Evolutionary conservation across 2,113 vertebrate genomes (phyloP).

Genomic region (Saccopteryx bilineata): DNA sequence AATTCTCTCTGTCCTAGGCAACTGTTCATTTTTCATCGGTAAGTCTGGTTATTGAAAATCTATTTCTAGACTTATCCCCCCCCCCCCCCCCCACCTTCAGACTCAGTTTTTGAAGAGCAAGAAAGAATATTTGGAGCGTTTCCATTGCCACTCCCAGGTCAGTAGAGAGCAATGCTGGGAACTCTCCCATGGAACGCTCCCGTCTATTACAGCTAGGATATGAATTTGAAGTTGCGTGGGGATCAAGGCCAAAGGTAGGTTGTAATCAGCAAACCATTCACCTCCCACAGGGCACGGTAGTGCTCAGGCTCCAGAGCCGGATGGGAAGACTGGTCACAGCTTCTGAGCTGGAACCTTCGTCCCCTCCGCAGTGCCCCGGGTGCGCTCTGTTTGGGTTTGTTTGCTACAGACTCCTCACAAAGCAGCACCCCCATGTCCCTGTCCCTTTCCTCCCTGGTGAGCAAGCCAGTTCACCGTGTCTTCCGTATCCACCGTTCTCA

Average conservation of each 20-base stretch:
- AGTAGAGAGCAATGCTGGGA: constrained; percentile 44
- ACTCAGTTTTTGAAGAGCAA: constrained; percentile 73
- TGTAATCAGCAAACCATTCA: neutral
- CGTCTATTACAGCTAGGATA: constrained; percentile 28
- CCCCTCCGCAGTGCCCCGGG: constrained; percentile 38
- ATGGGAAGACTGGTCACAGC: neutral
- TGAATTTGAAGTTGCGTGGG: neutral
- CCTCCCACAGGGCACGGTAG: neutral
- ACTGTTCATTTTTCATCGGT: constrained; percentile 74
- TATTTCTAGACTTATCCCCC: constrained; percentile 73
- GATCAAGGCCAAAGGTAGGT: neutral
- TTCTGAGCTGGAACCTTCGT: constrained; percentile 22
- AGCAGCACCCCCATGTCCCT: neutral
- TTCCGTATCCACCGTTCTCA: constrained; percentile 5
- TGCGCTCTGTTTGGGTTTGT: constrained; percentile 64
- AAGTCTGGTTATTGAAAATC: constrained; percentile 64
- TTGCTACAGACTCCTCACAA: constrained; percentile 48
- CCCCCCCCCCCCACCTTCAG: constrained; percentile 63
- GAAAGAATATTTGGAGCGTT: constrained; percentile 62
- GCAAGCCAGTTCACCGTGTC: neutral
- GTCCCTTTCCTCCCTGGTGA: neutral
- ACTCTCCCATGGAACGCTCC: constrained; percentile 45
- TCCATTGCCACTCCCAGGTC: constrained; percentile 72
- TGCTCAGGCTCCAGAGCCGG: neutral
- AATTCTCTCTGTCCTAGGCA: constrained; percentile 64